Conservation (phyloP, 2,888 invertebrate genomes). For the Andrena dorsata region DNA sequence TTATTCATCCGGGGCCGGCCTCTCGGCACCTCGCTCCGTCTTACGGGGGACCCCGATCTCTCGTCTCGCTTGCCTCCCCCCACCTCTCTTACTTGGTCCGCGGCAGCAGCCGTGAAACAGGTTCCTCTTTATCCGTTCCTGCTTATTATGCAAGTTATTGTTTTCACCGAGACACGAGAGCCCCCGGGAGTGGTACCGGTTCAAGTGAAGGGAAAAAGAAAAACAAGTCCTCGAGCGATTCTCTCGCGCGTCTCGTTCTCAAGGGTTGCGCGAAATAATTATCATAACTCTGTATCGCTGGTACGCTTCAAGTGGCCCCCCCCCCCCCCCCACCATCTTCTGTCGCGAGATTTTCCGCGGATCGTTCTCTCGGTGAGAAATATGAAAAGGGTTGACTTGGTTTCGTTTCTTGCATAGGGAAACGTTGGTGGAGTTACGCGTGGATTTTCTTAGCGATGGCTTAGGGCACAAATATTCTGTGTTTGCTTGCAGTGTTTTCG, state of each 20-base stretch:
- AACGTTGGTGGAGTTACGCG: neutral
- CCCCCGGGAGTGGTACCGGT: conserved; percentile 60
- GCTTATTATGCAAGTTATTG: conserved; percentile 75
- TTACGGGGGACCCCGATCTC: neutral
- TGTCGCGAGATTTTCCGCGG: conserved; percentile 39
- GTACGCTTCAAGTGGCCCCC: conserved; percentile 32
- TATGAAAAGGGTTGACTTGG: conserved; percentile 31
- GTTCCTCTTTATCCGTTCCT: conserved; percentile 71
- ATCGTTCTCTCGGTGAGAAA: conserved; percentile 29
- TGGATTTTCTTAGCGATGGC: too few species aligned
- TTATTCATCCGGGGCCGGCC: conserved; percentile 20
- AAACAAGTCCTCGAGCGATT: conserved; percentile 63
- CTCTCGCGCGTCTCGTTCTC: conserved; percentile 60
- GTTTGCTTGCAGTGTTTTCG: too few species aligned
- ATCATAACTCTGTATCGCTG: conserved; percentile 64
- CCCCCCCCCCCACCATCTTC: neutral
- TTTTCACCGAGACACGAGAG: conserved; percentile 70
- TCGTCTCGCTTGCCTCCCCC: conserved; percentile 28
- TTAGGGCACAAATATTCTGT: too few species aligned
- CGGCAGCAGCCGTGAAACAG: conserved; percentile 66
- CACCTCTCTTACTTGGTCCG: conserved; percentile 27
- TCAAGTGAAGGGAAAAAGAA: conserved; percentile 50
- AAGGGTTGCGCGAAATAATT: conserved; percentile 60
- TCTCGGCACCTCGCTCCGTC: conserved; percentile 24
- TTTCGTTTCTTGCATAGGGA: neutral